Evolutionary conservation across 2,797 vertebrate genomes (phyloP).

Genomic region (Amniataba percoides): DNA sequence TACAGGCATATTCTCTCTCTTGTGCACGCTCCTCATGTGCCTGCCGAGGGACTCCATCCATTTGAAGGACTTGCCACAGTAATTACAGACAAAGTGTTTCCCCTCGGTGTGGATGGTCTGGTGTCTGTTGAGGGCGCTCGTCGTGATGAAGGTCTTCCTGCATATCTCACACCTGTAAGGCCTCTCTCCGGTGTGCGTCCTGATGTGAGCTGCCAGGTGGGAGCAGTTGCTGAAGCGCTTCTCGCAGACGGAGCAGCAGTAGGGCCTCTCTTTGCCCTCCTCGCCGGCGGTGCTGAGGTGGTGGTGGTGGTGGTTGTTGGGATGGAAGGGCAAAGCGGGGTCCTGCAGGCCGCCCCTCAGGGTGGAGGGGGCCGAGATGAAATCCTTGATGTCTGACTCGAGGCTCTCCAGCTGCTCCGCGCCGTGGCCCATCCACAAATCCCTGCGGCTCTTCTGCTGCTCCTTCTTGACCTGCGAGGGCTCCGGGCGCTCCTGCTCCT

Average conservation of each 20-base stretch:
- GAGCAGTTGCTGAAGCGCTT: conserved; percentile 82
- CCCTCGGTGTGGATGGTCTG: conserved; percentile 82
- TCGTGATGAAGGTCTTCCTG: conserved; percentile 81
- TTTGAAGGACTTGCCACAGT: conserved; percentile 78
- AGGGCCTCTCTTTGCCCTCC: conserved; percentile 74
- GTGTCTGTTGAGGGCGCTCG: conserved; percentile 81
- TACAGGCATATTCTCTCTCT: conserved; percentile 59
- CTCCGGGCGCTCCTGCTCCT: conserved; percentile 63
- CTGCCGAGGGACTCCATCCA: conserved; percentile 83
- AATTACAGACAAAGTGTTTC: conserved; percentile 76
- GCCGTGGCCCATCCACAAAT: conserved; percentile 74
- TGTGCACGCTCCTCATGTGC: conserved; percentile 74
- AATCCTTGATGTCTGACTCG: conserved; percentile 74
- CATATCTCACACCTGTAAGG: conserved; percentile 81
- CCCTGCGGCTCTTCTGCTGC: conserved; percentile 57
- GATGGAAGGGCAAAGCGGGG: conserved; percentile 65
- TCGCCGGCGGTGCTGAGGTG: conserved; percentile 49
- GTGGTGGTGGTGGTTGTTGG: conserved; percentile 49
- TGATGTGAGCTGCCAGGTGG: conserved; percentile 80
- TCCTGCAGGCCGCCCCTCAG: conserved; percentile 63
- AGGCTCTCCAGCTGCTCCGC: conserved; percentile 68
- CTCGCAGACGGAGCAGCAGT: conserved; percentile 78
- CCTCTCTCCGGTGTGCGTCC: conserved; percentile 82
- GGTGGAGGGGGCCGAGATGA: conserved; percentile 64
- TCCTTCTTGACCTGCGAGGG: conserved; percentile 73